Percentiles rank a stretch among this genome's conserved stretches.
Conservation (phyloP, 2,888 invertebrate genomes). For the Amphipoea oculea region DNA sequence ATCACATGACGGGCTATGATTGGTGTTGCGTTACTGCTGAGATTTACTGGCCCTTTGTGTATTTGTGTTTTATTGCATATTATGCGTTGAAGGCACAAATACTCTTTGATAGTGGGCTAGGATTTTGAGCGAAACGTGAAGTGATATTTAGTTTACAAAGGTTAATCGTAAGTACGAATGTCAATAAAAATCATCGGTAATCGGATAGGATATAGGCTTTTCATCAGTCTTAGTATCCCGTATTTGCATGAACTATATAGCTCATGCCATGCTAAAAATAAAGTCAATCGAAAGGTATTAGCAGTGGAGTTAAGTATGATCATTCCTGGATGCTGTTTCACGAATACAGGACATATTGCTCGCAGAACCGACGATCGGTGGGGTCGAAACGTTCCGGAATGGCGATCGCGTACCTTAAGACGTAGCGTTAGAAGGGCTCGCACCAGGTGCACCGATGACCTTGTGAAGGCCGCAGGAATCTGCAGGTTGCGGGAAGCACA, state of each 20-base stretch:
- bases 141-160: neutral
- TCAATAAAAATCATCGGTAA: neutral
- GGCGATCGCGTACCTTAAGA: neutral
- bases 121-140: neutral
- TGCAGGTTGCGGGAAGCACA: neutral
- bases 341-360: neutral
- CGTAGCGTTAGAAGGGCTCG: neutral
- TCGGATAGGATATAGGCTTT: neutral
- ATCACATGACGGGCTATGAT: slow-evolving; percentile 46
- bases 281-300: neutral
- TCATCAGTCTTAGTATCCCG: neutral
- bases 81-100: neutral
- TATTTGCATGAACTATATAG: neutral
- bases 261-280: neutral
- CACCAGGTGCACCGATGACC: neutral
- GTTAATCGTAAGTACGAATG: neutral
- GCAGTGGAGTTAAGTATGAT: neutral
- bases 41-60: slow-evolving; percentile 53
- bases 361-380: neutral
- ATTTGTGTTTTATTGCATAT: slow-evolving; percentile 26
- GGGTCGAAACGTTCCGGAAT: neutral
- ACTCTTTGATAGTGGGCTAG: neutral
- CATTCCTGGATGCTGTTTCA: neutral
- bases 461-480: neutral
- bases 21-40: slow-evolving; percentile 46